Conservation (phyloP, 2,888 invertebrate species). For the Lasioglossum morio region DNA sequence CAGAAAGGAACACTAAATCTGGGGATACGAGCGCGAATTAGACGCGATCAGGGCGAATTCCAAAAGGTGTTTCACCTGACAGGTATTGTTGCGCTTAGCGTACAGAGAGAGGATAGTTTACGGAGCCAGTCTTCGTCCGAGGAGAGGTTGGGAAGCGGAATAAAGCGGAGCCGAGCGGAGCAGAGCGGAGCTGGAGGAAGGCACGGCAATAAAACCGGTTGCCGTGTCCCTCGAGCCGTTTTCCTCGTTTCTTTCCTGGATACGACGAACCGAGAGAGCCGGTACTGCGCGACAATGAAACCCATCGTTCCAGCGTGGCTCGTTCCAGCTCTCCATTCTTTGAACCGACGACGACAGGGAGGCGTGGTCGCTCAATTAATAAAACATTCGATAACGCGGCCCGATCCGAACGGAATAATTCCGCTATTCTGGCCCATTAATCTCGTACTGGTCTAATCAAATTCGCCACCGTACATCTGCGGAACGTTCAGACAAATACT, state of each 20-base stretch:
- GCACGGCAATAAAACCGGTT: slow-evolving; percentile 57
- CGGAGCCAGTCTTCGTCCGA: background rate
- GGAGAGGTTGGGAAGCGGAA: slow-evolving; percentile 13
- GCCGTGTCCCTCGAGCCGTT: slow-evolving; percentile 38
- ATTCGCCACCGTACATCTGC: background rate
- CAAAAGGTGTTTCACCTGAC: background rate
- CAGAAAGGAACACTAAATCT: background rate
- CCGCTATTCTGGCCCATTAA: background rate
- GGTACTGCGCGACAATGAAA: slow-evolving; percentile 21
- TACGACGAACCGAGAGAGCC: slow-evolving; percentile 26
- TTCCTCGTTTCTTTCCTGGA: slow-evolving; percentile 53
- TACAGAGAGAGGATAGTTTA: slow-evolving; percentile 20
- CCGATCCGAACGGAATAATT: background rate
- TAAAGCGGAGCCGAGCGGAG: slow-evolving; percentile 7
- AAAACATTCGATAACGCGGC: background rate
- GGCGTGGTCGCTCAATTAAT: background rate
- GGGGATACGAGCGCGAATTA: background rate
- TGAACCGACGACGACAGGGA: slow-evolving; percentile 3
- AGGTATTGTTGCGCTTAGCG: background rate
- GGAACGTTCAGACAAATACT: background rate
- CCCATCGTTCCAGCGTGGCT: slow-evolving; percentile 5
- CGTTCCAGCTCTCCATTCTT: background rate
- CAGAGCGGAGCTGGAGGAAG: slow-evolving; percentile 17
- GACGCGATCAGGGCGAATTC: background rate
- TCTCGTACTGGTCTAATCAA: background rate